Percentiles rank a stretch among this genome's conserved stretches.
These are phyloP conservation scores for Drosophila demipolita DNA, from an alignment of 2,888 invertebrate species.

Conservation along the genomic window DNA sequence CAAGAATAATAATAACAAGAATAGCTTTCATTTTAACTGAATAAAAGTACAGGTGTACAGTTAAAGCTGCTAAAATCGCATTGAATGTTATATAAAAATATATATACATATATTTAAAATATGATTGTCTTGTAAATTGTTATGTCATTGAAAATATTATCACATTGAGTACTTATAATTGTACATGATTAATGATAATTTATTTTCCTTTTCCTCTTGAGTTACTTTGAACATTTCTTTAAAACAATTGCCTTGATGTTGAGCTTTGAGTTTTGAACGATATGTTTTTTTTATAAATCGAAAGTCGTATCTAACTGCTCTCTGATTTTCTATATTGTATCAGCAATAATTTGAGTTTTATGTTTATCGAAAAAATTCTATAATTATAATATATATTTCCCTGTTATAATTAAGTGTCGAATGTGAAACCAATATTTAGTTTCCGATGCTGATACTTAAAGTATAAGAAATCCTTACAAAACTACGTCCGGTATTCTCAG, in stretches of 20 bases:
- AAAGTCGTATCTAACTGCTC: neutral
- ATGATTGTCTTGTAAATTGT: slow-evolving; percentile 80
- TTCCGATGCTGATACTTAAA: neutral
- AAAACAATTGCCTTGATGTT: slow-evolving; percentile 22
- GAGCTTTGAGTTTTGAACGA: neutral
- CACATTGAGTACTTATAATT: slow-evolving; percentile 31
- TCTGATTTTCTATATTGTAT: neutral
- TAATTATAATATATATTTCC: neutral
- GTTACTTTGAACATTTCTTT: slow-evolving; percentile 8
- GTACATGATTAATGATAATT: slow-evolving; percentile 26
- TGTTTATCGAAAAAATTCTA: neutral
- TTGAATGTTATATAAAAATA: slow-evolving; percentile 62
- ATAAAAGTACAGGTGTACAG: slow-evolving; percentile 42
- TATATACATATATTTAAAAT: slow-evolving; percentile 45
- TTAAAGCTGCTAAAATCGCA: slow-evolving; percentile 52
- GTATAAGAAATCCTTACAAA: neutral
- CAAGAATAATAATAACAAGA: slow-evolving; percentile 19
- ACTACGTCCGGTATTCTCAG: neutral
- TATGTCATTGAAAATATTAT: slow-evolving; percentile 56
- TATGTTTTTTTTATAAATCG: neutral
- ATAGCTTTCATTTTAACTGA: slow-evolving; percentile 18
- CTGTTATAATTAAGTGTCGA: neutral
- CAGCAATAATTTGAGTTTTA: neutral
- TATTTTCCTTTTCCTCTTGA: slow-evolving; percentile 4
- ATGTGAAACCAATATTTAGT: too few species aligned